These are phyloP conservation scores for Cydia amplana DNA, from an alignment of 1,140 invertebrate genomes.

Conservation along the genomic window DNA sequence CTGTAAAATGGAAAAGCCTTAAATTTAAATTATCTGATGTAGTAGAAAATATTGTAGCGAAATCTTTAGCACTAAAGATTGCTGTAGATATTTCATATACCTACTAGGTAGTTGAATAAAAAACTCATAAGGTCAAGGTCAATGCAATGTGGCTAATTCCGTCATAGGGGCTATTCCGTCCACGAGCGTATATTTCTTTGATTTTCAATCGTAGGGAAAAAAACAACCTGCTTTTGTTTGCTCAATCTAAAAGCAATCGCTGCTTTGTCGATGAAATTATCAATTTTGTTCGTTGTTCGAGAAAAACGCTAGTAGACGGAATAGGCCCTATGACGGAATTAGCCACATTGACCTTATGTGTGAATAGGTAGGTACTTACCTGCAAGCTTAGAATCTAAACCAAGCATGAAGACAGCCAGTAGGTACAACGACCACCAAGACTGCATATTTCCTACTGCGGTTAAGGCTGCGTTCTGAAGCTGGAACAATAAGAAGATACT, in stretches of 20 bases:
- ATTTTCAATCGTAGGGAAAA: too few relatives aligned
- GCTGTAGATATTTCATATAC: not conserved
- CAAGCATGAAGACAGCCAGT: slow-evolving; percentile 64
- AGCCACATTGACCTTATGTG: too few relatives aligned
- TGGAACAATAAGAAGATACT: slow-evolving; percentile 43
- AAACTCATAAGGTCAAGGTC: too few relatives aligned
- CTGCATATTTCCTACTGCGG: slow-evolving; percentile 60
- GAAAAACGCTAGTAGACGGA: too few relatives aligned
- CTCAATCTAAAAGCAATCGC: too few relatives aligned
- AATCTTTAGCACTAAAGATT: not conserved
- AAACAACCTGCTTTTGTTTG: too few relatives aligned
- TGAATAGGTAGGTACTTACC: slow-evolving; percentile 47
- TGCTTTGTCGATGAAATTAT: too few relatives aligned
- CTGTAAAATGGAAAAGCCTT: slow-evolving; percentile 63
- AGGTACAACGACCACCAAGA: slow-evolving; percentile 66
- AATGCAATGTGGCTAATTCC: too few relatives aligned
- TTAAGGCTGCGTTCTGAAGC: slow-evolving; percentile 52
- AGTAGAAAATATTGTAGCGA: not conserved
- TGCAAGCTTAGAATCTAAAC: slow-evolving; percentile 66
- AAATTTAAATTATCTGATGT: not conserved
- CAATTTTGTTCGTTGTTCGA: too few relatives aligned
- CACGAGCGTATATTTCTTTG: too few relatives aligned
- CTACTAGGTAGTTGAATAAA: not conserved
- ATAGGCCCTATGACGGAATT: too few relatives aligned
- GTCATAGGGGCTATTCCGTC: too few relatives aligned